Conservation (phyloP, 2,888 invertebrate genomes). For the Spisula subtruncata region DNA sequence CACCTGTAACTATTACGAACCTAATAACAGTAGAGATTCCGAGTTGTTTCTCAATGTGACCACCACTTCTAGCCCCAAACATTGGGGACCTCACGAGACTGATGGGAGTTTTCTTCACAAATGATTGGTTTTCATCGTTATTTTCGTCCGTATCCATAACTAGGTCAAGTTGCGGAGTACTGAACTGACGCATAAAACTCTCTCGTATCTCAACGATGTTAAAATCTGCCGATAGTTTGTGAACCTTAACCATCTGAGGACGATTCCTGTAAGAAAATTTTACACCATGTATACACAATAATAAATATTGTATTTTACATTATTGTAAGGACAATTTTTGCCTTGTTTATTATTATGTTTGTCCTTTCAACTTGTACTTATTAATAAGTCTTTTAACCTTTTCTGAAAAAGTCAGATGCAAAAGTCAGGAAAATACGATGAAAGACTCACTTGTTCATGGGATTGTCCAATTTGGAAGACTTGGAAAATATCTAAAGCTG, state of each 20-base stretch:
- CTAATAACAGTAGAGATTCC: conserved; percentile 96
- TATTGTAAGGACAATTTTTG: no score
- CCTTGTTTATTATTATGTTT: no score
- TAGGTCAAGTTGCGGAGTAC: conserved; percentile 81
- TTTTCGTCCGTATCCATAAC: conserved; percentile 81
- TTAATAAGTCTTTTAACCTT: no score
- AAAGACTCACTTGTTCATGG: no score
- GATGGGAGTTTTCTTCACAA: conserved; percentile 77
- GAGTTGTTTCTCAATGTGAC: conserved; percentile 90
- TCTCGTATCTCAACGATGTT: conserved; percentile 93
- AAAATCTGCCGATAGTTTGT: conserved; percentile 94
- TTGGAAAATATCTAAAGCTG: no score
- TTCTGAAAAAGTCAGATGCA: no score
- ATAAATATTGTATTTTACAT: no score
- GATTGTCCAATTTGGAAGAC: no score
- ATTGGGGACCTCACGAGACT: conserved; percentile 78
- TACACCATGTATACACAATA: no score
- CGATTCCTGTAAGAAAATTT: conserved; percentile 91
- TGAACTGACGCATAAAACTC: conserved; percentile 99
- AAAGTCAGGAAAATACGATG: no score
- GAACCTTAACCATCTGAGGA: conserved; percentile 97
- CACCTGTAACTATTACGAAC: conserved; percentile 89
- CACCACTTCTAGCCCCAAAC: conserved; percentile 80
- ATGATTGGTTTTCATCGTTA: conserved; percentile 73
- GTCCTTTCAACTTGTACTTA: no score